These are phyloP conservation scores for Cheilosia soror DNA, from an alignment of 2,888 invertebrate species.

Conservation along the genomic window DNA sequence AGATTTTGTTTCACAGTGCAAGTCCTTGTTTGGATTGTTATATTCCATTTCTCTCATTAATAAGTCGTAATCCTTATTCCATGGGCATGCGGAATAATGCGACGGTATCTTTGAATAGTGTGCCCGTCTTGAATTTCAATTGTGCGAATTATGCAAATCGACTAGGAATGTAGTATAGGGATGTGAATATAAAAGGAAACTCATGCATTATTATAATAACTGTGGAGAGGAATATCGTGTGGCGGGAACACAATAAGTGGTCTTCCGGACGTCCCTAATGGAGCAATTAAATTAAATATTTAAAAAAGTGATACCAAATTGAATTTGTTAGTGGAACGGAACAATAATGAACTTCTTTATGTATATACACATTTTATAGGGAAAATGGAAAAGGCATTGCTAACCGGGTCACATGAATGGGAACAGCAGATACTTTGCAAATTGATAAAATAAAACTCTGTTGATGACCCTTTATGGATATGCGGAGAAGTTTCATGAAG, in stretches of 20 bases:
- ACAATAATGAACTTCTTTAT: background rate
- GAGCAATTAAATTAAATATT: slow-evolving; percentile 3
- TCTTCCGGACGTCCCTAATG: slow-evolving; percentile 17
- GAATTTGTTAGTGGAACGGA: background rate
- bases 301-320: background rate
- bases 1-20: background rate
- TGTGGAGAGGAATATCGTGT: background rate
- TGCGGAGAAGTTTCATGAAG: too few relatives aligned
- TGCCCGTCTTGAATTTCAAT: background rate
- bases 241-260: background rate
- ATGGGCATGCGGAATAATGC: background rate
- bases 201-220: slow-evolving; percentile 16
- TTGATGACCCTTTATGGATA: too few relatives aligned
- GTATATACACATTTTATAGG: too few relatives aligned
- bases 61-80: slow-evolving; percentile 15
- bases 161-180: background rate
- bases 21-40: background rate
- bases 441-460: too few relatives aligned
- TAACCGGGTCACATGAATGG: too few relatives aligned
- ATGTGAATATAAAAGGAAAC: background rate
- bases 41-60: background rate
- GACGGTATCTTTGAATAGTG: slow-evolving; percentile 3
- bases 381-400: too few relatives aligned
- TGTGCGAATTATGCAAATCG: slow-evolving; percentile 23
- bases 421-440: too few relatives aligned